A percentile compares a stretch with the other conserved stretches of the same genome.
phyloP scores from a whole-genome alignment of 2,797 vertebrate genomes.

The Sorex maritimensis region DNA sequence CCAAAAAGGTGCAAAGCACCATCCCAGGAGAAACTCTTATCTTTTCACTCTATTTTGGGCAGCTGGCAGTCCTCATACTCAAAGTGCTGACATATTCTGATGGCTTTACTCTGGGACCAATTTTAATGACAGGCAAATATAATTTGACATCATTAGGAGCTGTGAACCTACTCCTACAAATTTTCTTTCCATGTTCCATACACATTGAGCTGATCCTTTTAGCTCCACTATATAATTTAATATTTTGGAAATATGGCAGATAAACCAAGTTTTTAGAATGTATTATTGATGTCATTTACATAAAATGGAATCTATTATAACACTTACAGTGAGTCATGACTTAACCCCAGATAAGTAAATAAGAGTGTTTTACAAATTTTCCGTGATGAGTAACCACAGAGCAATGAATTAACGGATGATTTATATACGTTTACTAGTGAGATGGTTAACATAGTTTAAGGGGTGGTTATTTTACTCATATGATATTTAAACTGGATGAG shows the following conservation, averaged over 20 bases:
- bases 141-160: constrained; percentile 67
- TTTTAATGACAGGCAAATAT: constrained; percentile 68
- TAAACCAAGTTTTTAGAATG: constrained; percentile 46
- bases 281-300: background rate
- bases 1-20: constrained; percentile 64
- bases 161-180: background rate
- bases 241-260: background rate
- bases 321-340: background rate
- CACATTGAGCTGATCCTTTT: background rate
- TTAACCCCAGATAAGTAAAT: constrained; percentile 24
- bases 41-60: constrained; percentile 10
- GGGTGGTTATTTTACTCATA: background rate
- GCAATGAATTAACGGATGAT: background rate
- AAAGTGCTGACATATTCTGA: constrained; percentile 41
- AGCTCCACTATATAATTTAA: background rate
- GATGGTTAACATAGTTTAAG: background rate
- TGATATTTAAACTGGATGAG: background rate
- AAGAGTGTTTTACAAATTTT: background rate
- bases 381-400: background rate
- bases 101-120: constrained; percentile 64
- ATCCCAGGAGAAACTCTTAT: constrained; percentile 42
- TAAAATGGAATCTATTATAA: background rate
- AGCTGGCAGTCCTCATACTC: constrained; percentile 37
- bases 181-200: background rate
- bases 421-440: background rate